Evolutionary conservation across 1,140 invertebrate genomes (phyloP).

Genomic region (Penaeus japonicus): DNA sequence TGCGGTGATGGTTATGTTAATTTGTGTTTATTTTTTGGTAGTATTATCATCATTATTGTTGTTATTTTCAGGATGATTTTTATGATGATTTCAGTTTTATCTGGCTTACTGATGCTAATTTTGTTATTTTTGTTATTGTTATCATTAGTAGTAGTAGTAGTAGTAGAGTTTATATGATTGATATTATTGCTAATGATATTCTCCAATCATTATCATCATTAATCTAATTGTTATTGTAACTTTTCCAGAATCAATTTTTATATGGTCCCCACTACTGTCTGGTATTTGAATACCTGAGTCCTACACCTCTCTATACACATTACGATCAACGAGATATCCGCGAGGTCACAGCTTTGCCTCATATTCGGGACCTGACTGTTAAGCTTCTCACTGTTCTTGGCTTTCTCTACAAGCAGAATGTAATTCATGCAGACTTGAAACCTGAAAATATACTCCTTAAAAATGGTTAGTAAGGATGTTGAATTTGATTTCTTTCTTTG

Average conservation of each 20-base stretch:
- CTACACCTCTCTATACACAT: constrained; percentile 60
- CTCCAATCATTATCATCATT: background rate
- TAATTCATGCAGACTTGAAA: constrained; percentile 66
- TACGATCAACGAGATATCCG: constrained; percentile 56
- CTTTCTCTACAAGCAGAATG: constrained; percentile 64
- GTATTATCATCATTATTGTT: too few relatives aligned
- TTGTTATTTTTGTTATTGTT: too few relatives aligned
- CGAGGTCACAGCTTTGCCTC: constrained; percentile 58
- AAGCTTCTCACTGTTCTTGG: constrained; percentile 63
- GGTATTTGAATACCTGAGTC: constrained; percentile 63
- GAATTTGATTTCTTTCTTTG: background rate
- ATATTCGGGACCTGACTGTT: constrained; percentile 61
- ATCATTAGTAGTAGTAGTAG: too few relatives aligned
- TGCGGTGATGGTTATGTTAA: too few relatives aligned
- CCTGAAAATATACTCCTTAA: constrained; percentile 65
- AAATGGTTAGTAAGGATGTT: constrained; percentile 58
- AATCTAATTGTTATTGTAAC: too few relatives aligned
- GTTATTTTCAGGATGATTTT: too few relatives aligned
- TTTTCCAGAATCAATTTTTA: constrained; percentile 62
- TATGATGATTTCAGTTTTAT: too few relatives aligned
- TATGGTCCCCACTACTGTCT: constrained; percentile 64
- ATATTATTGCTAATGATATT: background rate
- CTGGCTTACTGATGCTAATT: too few relatives aligned
- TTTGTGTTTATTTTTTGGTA: too few relatives aligned
- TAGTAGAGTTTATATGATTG: too few relatives aligned